Evolutionary conservation across 2,888 invertebrate genomes (phyloP).

Genomic region (Lissonota sp.): DNA sequence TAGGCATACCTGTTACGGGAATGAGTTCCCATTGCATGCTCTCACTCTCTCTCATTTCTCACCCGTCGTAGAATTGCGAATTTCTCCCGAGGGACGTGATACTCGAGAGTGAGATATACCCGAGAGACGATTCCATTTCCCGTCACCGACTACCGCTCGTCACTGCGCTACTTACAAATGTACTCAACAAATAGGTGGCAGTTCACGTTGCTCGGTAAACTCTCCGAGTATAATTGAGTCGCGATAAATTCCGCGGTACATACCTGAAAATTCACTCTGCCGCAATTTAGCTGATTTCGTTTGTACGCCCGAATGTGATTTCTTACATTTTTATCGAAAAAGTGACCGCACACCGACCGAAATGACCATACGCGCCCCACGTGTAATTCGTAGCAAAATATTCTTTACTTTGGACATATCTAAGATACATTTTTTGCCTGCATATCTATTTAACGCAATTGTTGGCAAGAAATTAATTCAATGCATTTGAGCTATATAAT

Average conservation of each 20-base stretch:
- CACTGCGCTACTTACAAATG: neutral
- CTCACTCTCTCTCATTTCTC: too few species aligned
- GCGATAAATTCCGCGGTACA: conserved; percentile 1
- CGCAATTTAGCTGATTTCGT: neutral
- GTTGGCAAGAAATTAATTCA: too few species aligned
- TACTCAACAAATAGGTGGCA: neutral
- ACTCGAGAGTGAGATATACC: conserved; percentile 8
- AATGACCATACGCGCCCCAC: too few species aligned
- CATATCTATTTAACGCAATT: too few species aligned
- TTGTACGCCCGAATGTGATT: too few species aligned
- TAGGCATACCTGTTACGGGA: conserved; percentile 11
- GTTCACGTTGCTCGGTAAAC: conserved; percentile 11
- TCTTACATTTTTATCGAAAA: too few species aligned
- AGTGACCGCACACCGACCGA: too few species aligned
- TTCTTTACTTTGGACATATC: too few species aligned
- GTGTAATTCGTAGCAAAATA: too few species aligned
- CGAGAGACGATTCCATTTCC: neutral
- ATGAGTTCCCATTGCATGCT: neutral
- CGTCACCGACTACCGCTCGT: conserved; percentile 3
- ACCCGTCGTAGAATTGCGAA: conserved; percentile 19
- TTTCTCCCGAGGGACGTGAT: conserved; percentile 13
- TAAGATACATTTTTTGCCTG: too few species aligned
- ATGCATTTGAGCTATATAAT: too few species aligned
- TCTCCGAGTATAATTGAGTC: conserved; percentile 42
- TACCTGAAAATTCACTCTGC: neutral